Base-by-base conservation (phyloP, 2,888 invertebrate species). In the Apamea epomidion region DNA sequence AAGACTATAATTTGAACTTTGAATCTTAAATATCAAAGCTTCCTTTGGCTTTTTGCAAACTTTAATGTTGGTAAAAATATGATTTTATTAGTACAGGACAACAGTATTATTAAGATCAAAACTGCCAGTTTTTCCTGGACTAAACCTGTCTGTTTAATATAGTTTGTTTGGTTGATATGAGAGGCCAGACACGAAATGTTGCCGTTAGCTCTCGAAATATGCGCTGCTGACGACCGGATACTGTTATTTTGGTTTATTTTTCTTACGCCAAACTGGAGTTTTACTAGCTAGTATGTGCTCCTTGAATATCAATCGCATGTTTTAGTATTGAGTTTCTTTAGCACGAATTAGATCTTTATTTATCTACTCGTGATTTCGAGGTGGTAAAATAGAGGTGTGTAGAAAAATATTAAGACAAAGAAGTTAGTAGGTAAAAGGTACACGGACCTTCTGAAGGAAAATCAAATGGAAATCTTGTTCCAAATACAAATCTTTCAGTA, bases 191-290 rank as follows among this genome's bases (percentile, higher is more conserved):
- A 75, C 78, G 65, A 74, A 78, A 87, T 76, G 65, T 80, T 88
- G 75, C 81, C 81, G 76, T 86, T 88, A 86, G 74, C 76, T 82
- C 80, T 70, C 64, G 67, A 82, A 88, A 76, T 81, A 84, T 84
- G 80, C 71, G 62, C 73, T 67, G 62, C 73, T 67, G 76, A 37
- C 64, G 69, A 77, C 84, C 78, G 80, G 69, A 78, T 80, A 76
- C 87, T 75, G 80, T 78, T 87, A 84, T 83, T 81, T 70, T 83
- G 65, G 71, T 88, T 77, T 78, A 80, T 82, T 87, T 88, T 76
- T 81, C 76, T 76, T 68, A 72, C 64, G 87, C 12, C 18, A 84
- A 76, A 60, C 70, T 70, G 37, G 60, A 65, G 76, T 84, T 87
- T 74, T 84, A 79, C 54, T 78, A 54, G 62, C 67, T 32, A 25